These are phyloP conservation scores for Archivesica marissinica DNA, from an alignment of 1,140 invertebrate species.

Conservation along the genomic window DNA sequence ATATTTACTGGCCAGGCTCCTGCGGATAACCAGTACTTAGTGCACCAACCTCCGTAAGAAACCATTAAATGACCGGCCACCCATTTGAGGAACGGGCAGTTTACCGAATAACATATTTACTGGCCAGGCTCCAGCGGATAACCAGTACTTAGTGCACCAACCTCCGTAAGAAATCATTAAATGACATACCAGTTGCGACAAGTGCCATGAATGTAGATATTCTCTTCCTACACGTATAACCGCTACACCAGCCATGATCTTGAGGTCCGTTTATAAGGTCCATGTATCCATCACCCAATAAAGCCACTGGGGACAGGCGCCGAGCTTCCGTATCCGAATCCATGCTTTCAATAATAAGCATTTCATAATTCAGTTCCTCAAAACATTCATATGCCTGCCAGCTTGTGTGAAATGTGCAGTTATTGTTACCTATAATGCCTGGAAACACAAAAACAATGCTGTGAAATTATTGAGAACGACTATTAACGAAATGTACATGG, in stretches of 20 bases:
- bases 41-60: too few relatives aligned
- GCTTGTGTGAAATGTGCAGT: conserved; percentile 62
- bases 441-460: background rate
- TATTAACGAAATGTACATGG: too few relatives aligned
- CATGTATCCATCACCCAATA: conserved; percentile 78
- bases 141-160: too few relatives aligned
- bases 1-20: too few relatives aligned
- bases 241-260: conserved; percentile 70
- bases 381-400: conserved; percentile 80
- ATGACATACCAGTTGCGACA: conserved; percentile 51
- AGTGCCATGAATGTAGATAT: conserved; percentile 81
- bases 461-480: too few relatives aligned
- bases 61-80: too few relatives aligned
- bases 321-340: conserved; percentile 81
- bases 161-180: background rate
- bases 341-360: conserved; percentile 81
- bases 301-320: conserved; percentile 80
- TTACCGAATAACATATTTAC: too few relatives aligned
- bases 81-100: too few relatives aligned
- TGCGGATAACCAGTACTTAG: too few relatives aligned
- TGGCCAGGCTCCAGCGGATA: too few relatives aligned
- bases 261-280: conserved; percentile 83
- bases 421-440: conserved; percentile 62
- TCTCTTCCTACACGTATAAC: conserved; percentile 82
- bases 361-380: conserved; percentile 68